Evolutionary conservation across 2,113 vertebrate species (phyloP), one percentile per base, ranked within the genome.

Genomic region (Himantopus leucocephalus): DNA sequence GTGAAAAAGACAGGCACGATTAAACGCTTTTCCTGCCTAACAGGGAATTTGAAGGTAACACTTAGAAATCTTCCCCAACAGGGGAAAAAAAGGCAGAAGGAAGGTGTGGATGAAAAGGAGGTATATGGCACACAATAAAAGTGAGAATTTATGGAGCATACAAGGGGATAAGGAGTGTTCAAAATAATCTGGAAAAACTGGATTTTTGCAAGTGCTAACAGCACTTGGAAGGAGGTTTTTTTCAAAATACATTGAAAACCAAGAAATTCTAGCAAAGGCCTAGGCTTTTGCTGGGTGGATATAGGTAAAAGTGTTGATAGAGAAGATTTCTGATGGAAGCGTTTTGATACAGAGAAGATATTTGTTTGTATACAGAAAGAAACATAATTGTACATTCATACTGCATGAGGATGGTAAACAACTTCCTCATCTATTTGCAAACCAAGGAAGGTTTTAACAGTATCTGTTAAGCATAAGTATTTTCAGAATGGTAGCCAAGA

Each of bases 121-220:
- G n/a, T 59, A 68, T 77, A 85, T 78, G 37, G 80, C 70, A 90
- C 70, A 82, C 88, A 92, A 80, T 89, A 71, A 91, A 92, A 86
- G 32, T 59, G 41, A 85, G 77, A 92, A 81, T 89, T 93, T 87
- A 85, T 95, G 90, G 91, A 93, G 92, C 77, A 71, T 81, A 90
- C 21, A 76, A 70, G 14, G 21, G 83, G 88, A 93, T 88, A 88
- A 93, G 71, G 85, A 90, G 53, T 12, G 30, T 53, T 80, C 71
- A 80, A 83, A 85, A 90, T 82, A 89, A 95, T 85, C 66, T 73
- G 74, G 88, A 93, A 90, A 88, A 92, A 79, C 62, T 76, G 58
- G 85, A 94, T 93, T 88, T 91, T 71, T 96, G 56, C 62, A 72
- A 90, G 62, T 47, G 30, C 71, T 88, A 83, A 76, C 0, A 0